Conservation (phyloP, 2,113 vertebrate genomes). For the Scomber japonicus region DNA sequence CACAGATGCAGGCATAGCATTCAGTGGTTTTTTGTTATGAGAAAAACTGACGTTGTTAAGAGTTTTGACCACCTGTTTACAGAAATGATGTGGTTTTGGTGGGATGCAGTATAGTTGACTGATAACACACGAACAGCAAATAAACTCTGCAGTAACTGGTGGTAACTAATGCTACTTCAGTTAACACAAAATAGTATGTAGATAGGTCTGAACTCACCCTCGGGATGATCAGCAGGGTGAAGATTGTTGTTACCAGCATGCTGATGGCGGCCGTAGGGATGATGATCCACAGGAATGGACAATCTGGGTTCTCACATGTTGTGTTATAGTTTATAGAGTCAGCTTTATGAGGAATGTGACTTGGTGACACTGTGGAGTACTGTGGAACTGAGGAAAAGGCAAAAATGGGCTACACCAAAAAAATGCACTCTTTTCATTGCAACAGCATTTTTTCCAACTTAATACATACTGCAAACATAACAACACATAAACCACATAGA, state of each 20-base stretch:
- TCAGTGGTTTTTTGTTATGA: background rate
- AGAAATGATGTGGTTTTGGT: background rate
- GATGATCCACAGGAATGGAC: background rate
- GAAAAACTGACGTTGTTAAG: too few species aligned
- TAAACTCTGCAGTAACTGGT: background rate
- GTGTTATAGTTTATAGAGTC: too few species aligned
- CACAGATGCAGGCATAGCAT: background rate
- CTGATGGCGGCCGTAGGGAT: background rate
- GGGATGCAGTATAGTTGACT: background rate
- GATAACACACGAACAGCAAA: background rate
- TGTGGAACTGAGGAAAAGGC: background rate
- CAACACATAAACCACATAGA: too few species aligned
- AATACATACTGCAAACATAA: too few species aligned
- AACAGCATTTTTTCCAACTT: background rate
- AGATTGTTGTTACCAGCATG: background rate
- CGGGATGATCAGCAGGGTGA: slow-evolving; percentile 7
- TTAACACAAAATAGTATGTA: background rate
- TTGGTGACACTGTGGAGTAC: background rate
- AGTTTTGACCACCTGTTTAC: background rate
- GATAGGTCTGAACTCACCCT: slow-evolving; percentile 26
- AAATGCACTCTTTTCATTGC: background rate
- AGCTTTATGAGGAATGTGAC: too few species aligned
- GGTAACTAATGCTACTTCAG: background rate
- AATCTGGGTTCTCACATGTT: too few species aligned
- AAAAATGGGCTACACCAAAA: background rate